Evolutionary conservation across 2,888 invertebrate species (phyloP).

Genomic region (Oxyscelio sp.): DNA sequence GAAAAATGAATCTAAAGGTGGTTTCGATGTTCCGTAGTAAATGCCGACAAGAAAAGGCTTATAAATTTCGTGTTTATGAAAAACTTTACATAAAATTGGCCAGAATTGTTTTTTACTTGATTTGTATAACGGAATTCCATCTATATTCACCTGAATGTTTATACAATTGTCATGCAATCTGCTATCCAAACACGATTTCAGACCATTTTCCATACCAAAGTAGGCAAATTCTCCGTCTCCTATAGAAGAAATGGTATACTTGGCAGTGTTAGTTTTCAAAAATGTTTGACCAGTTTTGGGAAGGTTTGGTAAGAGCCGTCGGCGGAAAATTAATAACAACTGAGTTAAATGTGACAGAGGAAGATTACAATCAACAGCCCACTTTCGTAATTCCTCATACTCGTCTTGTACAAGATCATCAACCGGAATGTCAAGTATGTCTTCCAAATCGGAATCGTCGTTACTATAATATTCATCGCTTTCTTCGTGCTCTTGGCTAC

Average conservation of each 20-base stretch:
- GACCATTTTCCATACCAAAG: conserved; percentile 53
- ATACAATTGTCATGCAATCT: conserved; percentile 43
- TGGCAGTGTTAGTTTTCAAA: conserved; percentile 43
- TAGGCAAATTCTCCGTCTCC: conserved; percentile 54
- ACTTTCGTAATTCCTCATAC: conserved; percentile 26
- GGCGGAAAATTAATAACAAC: conserved; percentile 39
- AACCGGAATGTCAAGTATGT: conserved; percentile 19
- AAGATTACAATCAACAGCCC: conserved; percentile 45
- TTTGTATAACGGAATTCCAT: too few species aligned
- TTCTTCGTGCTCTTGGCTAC: conserved; percentile 26
- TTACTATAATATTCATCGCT: conserved; percentile 39
- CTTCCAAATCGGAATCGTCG: conserved; percentile 38
- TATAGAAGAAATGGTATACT: conserved; percentile 30
- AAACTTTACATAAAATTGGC: conserved; percentile 63
- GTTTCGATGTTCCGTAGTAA: too few species aligned
- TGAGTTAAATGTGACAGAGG: conserved; percentile 31
- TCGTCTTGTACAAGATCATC: conserved; percentile 22
- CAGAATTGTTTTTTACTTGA: conserved; percentile 61
- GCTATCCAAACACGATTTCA: conserved; percentile 21
- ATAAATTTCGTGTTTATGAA: too few species aligned
- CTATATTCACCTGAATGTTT: too few species aligned
- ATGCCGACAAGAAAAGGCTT: too few species aligned
- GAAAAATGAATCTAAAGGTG: conserved; percentile 52
- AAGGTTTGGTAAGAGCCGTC: conserved; percentile 37
- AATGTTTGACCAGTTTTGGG: conserved; percentile 59